Conservation (phyloP, 2,888 invertebrate genomes). For the Agrotis puta region DNA sequence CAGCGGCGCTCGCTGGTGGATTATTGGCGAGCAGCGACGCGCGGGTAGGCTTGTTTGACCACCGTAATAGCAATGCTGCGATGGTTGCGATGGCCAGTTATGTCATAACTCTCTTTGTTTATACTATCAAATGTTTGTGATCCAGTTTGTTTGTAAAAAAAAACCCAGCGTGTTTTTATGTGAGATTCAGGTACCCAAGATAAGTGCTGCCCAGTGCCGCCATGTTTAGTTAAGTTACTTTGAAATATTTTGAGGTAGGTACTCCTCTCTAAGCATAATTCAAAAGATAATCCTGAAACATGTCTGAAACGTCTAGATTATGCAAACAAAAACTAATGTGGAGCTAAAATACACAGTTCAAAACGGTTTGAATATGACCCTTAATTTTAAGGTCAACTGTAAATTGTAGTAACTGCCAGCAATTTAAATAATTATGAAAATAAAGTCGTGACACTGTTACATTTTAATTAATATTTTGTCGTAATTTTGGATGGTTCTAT, state of each 20-base stretch:
- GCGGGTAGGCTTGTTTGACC: constrained; percentile 64
- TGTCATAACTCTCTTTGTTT: constrained; percentile 45
- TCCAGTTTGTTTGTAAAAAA: constrained; percentile 22
- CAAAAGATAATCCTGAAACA: constrained; percentile 6
- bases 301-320: constrained; percentile 12
- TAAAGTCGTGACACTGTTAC: constrained; percentile 26
- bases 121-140: constrained; percentile 24
- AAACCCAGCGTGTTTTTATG: constrained; percentile 25
- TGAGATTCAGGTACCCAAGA: constrained; percentile 1
- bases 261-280: neutral
- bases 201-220: neutral
- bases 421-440: constrained; percentile 8
- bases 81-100: constrained; percentile 46
- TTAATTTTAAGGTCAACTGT: constrained; percentile 4
- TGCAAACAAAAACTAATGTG: neutral
- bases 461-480: constrained; percentile 40
- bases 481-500: constrained; percentile 41
- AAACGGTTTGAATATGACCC: neutral
- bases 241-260: neutral
- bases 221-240: neutral
- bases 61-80: constrained; percentile 63
- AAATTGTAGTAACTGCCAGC: neutral
- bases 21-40: constrained; percentile 54
- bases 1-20: constrained; percentile 57
- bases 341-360: constrained; percentile 11